These are phyloP conservation scores for Leptarthrus brevirostris DNA, from an alignment of 2,888 invertebrate genomes.

Conservation along the genomic window DNA sequence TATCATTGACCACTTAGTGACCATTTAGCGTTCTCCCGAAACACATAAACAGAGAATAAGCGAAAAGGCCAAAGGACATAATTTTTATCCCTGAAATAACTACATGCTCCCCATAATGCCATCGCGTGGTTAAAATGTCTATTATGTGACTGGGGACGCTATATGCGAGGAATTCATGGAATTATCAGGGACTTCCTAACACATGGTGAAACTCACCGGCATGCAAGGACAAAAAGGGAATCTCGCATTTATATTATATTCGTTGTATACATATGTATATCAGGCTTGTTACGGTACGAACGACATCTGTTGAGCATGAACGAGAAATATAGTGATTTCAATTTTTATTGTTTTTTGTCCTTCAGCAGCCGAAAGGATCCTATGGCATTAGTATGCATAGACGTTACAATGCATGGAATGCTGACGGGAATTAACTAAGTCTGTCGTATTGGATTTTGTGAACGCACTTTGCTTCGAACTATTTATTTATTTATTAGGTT, in stretches of 20 bases:
- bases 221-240: neutral
- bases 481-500: constrained; percentile 11
- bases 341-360: constrained; percentile 13
- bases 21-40: neutral
- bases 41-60: neutral
- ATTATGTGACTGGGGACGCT: neutral
- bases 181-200: neutral
- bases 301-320: constrained; percentile 10
- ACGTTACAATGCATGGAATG: constrained; percentile 1
- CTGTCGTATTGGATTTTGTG: neutral
- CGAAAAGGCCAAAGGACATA: neutral
- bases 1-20: neutral
- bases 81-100: neutral
- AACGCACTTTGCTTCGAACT: neutral
- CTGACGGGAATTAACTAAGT: neutral
- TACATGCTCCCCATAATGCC: neutral
- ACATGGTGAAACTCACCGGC: neutral
- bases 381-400: constrained; percentile 6
- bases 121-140: neutral
- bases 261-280: neutral
- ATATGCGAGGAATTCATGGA: neutral
- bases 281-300: neutral
- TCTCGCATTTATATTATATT: neutral
- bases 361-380: neutral
- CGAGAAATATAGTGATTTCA: neutral